Conservation (phyloP, 1,140 invertebrate species). For the Aphidius ervi region DNA sequence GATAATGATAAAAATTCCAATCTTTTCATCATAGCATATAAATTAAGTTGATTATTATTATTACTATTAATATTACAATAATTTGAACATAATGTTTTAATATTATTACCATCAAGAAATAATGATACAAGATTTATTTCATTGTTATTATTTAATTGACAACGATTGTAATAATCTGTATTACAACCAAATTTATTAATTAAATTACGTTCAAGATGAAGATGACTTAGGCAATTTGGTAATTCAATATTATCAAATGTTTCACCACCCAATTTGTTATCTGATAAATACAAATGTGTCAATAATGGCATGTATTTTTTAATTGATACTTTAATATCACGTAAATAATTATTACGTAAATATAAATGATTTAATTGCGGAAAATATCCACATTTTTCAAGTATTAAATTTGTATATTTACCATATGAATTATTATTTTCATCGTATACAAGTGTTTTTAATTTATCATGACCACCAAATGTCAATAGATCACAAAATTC, state of each 20-base stretch:
- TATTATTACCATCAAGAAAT: slow-evolving; percentile 35
- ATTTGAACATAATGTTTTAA: slow-evolving; percentile 32
- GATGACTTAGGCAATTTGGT: slow-evolving; percentile 29
- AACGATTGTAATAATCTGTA: no score
- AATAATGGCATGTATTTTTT: slow-evolving; percentile 31
- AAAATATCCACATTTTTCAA: slow-evolving; percentile 30
- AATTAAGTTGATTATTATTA: slow-evolving; percentile 22
- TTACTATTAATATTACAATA: slow-evolving; percentile 18
- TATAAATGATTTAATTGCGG: slow-evolving; percentile 33
- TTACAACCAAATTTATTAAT: slow-evolving; percentile 26
- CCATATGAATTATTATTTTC: slow-evolving; percentile 28
- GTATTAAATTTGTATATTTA: slow-evolving; percentile 14
- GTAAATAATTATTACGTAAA: slow-evolving; percentile 30
- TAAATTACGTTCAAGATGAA: slow-evolving; percentile 38
- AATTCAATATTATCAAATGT: slow-evolving; percentile 30
- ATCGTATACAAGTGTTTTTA: slow-evolving; percentile 36
- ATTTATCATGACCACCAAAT: slow-evolving; percentile 26
- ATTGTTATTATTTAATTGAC: background rate
- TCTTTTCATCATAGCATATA: slow-evolving; percentile 24
- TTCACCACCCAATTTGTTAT: slow-evolving; percentile 34
- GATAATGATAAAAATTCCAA: slow-evolving; percentile 35
- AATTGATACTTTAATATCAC: slow-evolving; percentile 27
- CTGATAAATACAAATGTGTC: slow-evolving; percentile 36
- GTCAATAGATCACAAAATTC: slow-evolving; percentile 30
- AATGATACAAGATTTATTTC: slow-evolving; percentile 25